Conservation (phyloP, 2,113 vertebrate genomes). For the Girardinichthys multiradiatus region DNA sequence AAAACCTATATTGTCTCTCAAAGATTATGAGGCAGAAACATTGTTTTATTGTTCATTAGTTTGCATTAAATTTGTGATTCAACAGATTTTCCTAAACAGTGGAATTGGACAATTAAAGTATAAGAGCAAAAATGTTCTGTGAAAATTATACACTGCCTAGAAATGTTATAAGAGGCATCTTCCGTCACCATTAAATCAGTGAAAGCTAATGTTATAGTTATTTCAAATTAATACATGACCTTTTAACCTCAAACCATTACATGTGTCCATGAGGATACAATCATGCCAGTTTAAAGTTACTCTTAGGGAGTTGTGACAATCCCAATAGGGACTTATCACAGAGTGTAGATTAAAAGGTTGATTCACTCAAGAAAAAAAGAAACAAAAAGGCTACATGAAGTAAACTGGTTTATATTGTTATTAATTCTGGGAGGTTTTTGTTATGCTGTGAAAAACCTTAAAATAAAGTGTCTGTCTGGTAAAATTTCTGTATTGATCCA, state of each 20-base stretch:
- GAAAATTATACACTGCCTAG: not conserved
- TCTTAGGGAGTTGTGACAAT: constrained; percentile 16
- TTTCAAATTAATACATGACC: constrained; percentile 51
- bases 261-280: constrained; percentile 42
- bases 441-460: constrained; percentile 10
- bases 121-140: constrained; percentile 4
- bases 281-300: constrained; percentile 56
- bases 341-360: not conserved
- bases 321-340: constrained; percentile 15
- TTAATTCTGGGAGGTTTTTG: constrained; percentile 1
- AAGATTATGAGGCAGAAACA: not conserved
- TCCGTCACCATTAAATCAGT: constrained; percentile 56
- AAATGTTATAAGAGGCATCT: constrained; percentile 36
- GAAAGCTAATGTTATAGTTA: constrained; percentile 54
- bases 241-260: constrained; percentile 54
- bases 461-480: constrained; percentile 48
- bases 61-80: not conserved
- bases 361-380: no score
- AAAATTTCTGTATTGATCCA: constrained; percentile 77
- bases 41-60: not conserved
- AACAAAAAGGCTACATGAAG: no score
- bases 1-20: no score
- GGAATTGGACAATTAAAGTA: not conserved
- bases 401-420: not conserved
- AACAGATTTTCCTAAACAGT: not conserved